Evolutionary conservation across 2,113 vertebrate genomes (phyloP).

Genomic region (Trochalopteron elliotii): DNA sequence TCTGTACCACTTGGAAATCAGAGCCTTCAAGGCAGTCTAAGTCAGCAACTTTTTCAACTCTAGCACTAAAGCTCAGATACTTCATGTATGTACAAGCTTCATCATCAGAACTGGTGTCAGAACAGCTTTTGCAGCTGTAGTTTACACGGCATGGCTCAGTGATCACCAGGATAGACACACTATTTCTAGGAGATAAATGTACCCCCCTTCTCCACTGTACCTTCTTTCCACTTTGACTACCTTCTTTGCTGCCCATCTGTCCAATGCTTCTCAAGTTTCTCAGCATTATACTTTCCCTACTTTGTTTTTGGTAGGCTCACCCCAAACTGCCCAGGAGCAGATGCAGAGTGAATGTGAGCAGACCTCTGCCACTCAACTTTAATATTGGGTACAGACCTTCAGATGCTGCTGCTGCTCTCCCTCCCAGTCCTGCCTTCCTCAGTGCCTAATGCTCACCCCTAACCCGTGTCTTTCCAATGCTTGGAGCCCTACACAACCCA

Average conservation of each 20-base stretch:
- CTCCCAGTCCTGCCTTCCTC: background rate
- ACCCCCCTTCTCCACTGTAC: background rate
- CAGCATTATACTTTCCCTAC: background rate
- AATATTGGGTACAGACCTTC: background rate
- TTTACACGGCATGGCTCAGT: background rate
- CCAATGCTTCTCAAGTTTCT: background rate
- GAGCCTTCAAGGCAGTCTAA: background rate
- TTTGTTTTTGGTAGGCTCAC: background rate
- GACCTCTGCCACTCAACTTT: background rate
- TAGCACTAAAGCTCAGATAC: background rate
- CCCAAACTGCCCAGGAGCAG: background rate
- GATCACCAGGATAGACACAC: background rate
- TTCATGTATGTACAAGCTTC: background rate
- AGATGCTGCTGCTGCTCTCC: background rate
- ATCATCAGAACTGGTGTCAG: background rate
- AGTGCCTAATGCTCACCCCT: background rate
- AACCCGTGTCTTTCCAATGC: background rate
- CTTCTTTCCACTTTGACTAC: background rate
- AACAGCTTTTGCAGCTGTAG: background rate
- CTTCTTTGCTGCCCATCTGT: background rate
- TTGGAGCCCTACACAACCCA: background rate
- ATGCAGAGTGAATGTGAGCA: background rate
- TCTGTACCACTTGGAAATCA: conserved; percentile 43
- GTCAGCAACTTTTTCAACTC: conserved; percentile 43
- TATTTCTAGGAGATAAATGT: background rate